phyloP scores from a whole-genome alignment of 2,113 vertebrate genomes.

The Urocynchramus pylzowi region DNA sequence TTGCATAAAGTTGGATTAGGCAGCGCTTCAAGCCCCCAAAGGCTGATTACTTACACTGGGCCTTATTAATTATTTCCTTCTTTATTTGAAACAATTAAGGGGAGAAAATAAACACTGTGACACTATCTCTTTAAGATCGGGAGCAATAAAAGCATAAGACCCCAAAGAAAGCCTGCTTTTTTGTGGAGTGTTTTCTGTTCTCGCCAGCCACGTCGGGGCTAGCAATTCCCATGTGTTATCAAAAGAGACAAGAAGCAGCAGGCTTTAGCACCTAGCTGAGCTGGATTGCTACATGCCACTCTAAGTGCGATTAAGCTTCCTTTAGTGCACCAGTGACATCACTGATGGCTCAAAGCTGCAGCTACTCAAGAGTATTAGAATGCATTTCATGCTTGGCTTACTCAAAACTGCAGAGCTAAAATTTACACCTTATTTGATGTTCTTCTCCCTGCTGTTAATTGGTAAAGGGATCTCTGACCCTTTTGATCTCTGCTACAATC shows the following conservation, averaged over 20 bases:
- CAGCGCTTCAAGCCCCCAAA: constrained; percentile 1
- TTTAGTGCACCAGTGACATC: constrained; percentile 81
- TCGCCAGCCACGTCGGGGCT: constrained; percentile 48
- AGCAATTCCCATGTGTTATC: constrained; percentile 77
- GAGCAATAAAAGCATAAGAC: background rate
- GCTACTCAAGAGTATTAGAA: constrained; percentile 85
- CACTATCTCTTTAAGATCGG: constrained; percentile 37
- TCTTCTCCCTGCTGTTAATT: constrained; percentile 86
- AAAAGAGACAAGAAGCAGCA: constrained; percentile 83
- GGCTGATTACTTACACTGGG: background rate
- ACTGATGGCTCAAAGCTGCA: constrained; percentile 78
- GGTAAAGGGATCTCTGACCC: constrained; percentile 88
- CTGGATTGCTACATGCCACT: constrained; percentile 78
- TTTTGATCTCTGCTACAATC: constrained; percentile 87
- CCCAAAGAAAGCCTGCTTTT: constrained; percentile 37
- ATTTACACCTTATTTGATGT: constrained; percentile 91
- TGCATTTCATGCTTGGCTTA: constrained; percentile 85
- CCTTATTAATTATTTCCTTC: constrained; percentile 60
- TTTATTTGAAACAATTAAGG: constrained; percentile 62
- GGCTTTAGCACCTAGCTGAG: constrained; percentile 80
- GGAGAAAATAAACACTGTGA: constrained; percentile 22
- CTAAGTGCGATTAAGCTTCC: constrained; percentile 79
- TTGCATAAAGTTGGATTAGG: constrained; percentile 47
- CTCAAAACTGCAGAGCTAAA: constrained; percentile 87
- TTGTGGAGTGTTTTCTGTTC: constrained; percentile 51